Evolutionary conservation across 1,140 invertebrate species (phyloP), one percentile per base, ranked within the genome.

Genomic region (Asobara japonica): DNA sequence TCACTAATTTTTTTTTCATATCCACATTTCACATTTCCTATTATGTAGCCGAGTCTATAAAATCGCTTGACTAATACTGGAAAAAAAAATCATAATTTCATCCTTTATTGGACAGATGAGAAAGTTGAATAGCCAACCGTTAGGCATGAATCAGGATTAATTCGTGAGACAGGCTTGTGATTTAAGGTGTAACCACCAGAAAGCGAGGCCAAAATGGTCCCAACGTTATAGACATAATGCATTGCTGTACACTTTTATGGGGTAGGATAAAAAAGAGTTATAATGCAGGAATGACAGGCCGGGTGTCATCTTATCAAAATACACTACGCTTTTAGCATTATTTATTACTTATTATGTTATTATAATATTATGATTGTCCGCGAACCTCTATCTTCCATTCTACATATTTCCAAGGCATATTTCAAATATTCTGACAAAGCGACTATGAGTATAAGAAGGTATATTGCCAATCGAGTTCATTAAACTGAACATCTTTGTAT

Each of bases 71-170:
- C n/a, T 45, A 16, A 45, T 11, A 41, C 3, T 7, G 13, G 11
- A 41, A 41, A 41, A 41, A 41, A 56, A 56, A 56, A 56, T 25
- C 10, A 56, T 56, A 56, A 16, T 56, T 56, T 10, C 6, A 25
- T 13, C 3, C 16, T 56, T 56, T 56, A 56, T 56, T 56, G 51
- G 22, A 25, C 18, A 22, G 18, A 27, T 56, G 18, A 6, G 51
- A 56, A 56, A 25, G 51, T 6, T 20, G 18, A 56, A 3, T 25
- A 27, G 22, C 51, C 4, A 56, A 48, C 60, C 25, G 60, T 62
- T 62, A 66, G 8, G 36, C 65, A 82, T 83, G 80, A 81, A 83
- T 83, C 82, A 83, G 76, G 78, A 79, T 83, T 83, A 83, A 78
- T 70, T 72, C 72, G 56, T 76, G 68, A 78, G 80, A 75, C 79